Evolutionary conservation across 1,140 invertebrate species (phyloP).

Genomic region (Bombyx mandarina): DNA sequence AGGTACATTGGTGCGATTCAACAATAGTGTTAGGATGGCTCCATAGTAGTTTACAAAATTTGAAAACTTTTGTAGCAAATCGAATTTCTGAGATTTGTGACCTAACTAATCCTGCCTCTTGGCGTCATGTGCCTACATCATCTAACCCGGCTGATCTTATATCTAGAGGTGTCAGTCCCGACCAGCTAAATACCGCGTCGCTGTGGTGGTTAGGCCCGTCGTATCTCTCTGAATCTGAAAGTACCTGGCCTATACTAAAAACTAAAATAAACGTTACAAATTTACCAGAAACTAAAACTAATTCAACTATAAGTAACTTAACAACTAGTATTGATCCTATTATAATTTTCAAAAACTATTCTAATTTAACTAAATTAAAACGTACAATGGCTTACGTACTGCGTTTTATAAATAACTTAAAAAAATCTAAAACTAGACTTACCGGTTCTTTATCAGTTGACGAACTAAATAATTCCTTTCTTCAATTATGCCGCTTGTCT

Average conservation of each 20-base stretch:
- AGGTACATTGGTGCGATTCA: constrained; percentile 21
- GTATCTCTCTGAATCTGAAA: constrained; percentile 9
- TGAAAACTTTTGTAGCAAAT: constrained; percentile 34
- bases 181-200: constrained; percentile 1
- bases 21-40: constrained; percentile 32
- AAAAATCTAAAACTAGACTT: too few species aligned
- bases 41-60: constrained; percentile 11
- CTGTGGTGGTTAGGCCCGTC: constrained; percentile 18
- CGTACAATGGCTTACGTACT: too few species aligned
- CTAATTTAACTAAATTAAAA: neutral
- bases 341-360: neutral
- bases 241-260: neutral
- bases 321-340: constrained; percentile 10
- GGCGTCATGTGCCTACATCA: constrained; percentile 19
- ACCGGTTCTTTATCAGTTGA: too few species aligned
- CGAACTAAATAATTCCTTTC: too few species aligned
- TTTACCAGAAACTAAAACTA: constrained; percentile 13
- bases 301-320: constrained; percentile 6
- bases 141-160: constrained; percentile 29
- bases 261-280: constrained; percentile 1
- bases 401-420: too few species aligned
- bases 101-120: constrained; percentile 11
- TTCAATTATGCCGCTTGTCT: neutral
- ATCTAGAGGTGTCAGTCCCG: constrained; percentile 16
- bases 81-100: constrained; percentile 33